Base-by-base conservation (phyloP, 2,888 invertebrate genomes). In the Theodoxus fluviatilis region DNA sequence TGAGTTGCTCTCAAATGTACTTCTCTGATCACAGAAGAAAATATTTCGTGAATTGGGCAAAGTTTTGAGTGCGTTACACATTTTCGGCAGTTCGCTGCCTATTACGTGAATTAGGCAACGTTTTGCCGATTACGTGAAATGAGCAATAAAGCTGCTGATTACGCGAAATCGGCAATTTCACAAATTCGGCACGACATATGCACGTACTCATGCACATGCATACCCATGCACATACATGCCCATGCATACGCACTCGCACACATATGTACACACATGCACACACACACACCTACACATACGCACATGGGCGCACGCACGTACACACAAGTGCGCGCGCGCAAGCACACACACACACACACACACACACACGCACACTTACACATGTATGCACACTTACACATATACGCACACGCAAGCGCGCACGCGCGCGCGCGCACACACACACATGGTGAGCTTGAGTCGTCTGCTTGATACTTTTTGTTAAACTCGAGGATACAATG, bases 121-220 rank as follows among this genome's bases (percentile, higher is more conserved):
- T n/a, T n/a, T n/a, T n/a, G n/a, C n/a, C n/a, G n/a, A n/a, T n/a
- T n/a, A n/a, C n/a, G n/a, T n/a, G n/a, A n/a, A n/a, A n/a, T n/a
- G n/a, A n/a, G n/a, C n/a, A n/a, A n/a, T n/a, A n/a, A n/a, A n/a
- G n/a, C n/a, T n/a, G n/a, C n/a, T n/a, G n/a, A n/a, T n/a, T n/a
- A n/a, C n/a, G n/a, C n/a, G n/a, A n/a, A n/a, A n/a, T 85, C 3
- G 85, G 85, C 7, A 83, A 83, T 78, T 85, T 85, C 70, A 85
- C 84, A 84, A 71, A 84, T 6, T 85, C 84, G 85, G 84, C 69
- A 78, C 79, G 68, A 61, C 33, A 61, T 35, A 61, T 35, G 35
- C 61, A 61, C 61, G 35, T 35, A 61, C 61, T 6, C 61, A 61
- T 35, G 35, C 61, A 61, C 61, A 31, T 35, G 35, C 61, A 31